Base-by-base conservation (phyloP, 2,113 vertebrate species). In the Hydrochoerus hydrochaeris region DNA sequence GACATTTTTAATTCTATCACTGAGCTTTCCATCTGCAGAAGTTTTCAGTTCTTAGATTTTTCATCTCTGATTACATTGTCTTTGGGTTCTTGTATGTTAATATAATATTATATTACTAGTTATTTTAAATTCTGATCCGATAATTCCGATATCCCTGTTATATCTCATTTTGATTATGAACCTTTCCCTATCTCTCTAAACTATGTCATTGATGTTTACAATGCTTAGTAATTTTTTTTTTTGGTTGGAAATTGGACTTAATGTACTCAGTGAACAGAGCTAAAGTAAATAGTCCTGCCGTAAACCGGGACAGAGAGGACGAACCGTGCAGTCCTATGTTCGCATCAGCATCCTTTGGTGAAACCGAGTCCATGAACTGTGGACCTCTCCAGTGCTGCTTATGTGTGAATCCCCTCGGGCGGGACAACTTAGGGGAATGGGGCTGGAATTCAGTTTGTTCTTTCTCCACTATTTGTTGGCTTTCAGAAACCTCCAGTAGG, bases 251-350 rank as follows among this genome's bases (percentile, higher is more conserved):
- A 57, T 44, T 62, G 1, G 3, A 54, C 57, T 26, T n/a, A 41
- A 46, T 49, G 7, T 35, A 35, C 38, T 60, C 12, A 3, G 5
- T 73, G 57, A 77, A 62, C 26, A 20, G 57, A 24, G 46, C 38
- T 46, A 13, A 24, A 78, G 32, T n/a, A 24, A 26, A 49, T n/a
- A 35, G 19, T 32, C 20, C 5, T 44, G 24, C 17, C 7, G 46
- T 11, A 22, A 81, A 22, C 5, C 22, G 11, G 3, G 35, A 12
- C 17, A 20, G 10, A n/a, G 9, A 52, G 26, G 14, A n/a, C 7
- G 14, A 3, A 3, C 19, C 4, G 7, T 3, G 2, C 10, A 38
- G 14, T 20, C 2, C 22, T 65, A 1, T 65, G 88, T 3, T 0
- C 14, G 12, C 41, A 12, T 90, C 22, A 49, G 32, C 19, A 32